phyloP scores from a whole-genome alignment of 30 jellyfish, hydroid and myxozoan species.

The Morbakka virulenta region DNA sequence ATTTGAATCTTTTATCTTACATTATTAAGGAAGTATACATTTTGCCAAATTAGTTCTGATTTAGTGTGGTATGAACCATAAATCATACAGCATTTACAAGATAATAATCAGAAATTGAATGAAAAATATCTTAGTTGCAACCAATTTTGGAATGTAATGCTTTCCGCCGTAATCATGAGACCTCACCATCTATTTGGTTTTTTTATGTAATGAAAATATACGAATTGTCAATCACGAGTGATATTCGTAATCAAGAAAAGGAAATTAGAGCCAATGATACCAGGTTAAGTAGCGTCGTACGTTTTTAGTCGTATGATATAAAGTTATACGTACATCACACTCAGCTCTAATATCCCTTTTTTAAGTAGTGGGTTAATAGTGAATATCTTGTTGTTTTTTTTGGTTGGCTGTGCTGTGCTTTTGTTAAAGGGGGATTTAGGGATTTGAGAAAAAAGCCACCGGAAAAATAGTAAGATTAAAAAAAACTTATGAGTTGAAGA shows the following conservation, averaged over 20 bases:
- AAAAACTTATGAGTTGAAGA: slow-evolving; percentile 21
- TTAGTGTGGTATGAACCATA: too few relatives aligned
- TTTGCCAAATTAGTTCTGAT: too few relatives aligned
- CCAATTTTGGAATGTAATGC: not conserved
- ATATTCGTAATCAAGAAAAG: too few relatives aligned
- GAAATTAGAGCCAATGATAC: too few relatives aligned
- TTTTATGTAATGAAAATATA: not conserved
- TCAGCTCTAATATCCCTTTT: too few relatives aligned
- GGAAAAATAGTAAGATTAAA: slow-evolving; percentile 28
- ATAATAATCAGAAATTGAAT: not conserved
- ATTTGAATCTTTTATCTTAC: too few relatives aligned
- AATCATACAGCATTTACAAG: not conserved
- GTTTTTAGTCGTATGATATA: too few relatives aligned
- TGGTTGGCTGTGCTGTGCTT: not conserved
- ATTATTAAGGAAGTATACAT: too few relatives aligned
- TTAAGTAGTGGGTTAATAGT: not conserved
- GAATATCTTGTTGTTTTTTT: not conserved
- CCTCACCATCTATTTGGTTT: not conserved
- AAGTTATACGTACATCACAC: too few relatives aligned
- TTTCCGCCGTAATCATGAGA: too few relatives aligned
- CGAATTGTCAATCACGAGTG: too few relatives aligned
- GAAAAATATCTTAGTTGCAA: not conserved
- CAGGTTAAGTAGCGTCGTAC: too few relatives aligned
- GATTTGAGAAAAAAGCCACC: slow-evolving; percentile 31
- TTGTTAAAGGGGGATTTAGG: not conserved